phyloP scores from a whole-genome alignment of 1,140 invertebrate species.

The Drosophila mauritiana region DNA sequence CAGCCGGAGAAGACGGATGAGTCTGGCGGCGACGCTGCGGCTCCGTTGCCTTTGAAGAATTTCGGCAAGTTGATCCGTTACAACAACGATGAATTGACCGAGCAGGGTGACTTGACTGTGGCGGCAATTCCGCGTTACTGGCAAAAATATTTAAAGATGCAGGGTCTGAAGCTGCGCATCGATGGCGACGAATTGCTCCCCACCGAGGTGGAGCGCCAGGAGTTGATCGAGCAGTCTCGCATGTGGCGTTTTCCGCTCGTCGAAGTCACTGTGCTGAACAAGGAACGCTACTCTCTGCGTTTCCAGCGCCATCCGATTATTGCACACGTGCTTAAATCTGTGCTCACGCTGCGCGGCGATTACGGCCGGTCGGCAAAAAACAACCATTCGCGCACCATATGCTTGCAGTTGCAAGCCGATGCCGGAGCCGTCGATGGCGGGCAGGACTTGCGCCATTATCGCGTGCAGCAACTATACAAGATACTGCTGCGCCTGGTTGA shows the following conservation, averaged over 20 bases:
- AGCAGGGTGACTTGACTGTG: slow-evolving; percentile 48
- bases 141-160: slow-evolving; percentile 11
- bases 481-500: slow-evolving; percentile 45
- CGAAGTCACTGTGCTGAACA: background rate
- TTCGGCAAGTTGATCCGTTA: slow-evolving; percentile 55
- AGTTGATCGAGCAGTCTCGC: slow-evolving; percentile 26
- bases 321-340: slow-evolving; percentile 12
- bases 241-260: slow-evolving; percentile 49
- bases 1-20: background rate
- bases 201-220: slow-evolving; percentile 4
- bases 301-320: slow-evolving; percentile 55
- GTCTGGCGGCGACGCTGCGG: background rate
- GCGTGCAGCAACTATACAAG: slow-evolving; percentile 34
- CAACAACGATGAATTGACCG: slow-evolving; percentile 19
- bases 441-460: slow-evolving; percentile 50
- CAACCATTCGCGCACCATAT: slow-evolving; percentile 3
- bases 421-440: background rate
- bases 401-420: slow-evolving; percentile 3
- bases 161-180: slow-evolving; percentile 19
- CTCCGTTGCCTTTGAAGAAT: slow-evolving; percentile 1
- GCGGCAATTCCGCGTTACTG: slow-evolving; percentile 33
- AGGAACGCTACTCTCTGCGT: slow-evolving; percentile 42
- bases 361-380: slow-evolving; percentile 35
- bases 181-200: slow-evolving; percentile 8
- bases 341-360: slow-evolving; percentile 10